phyloP scores from a whole-genome alignment of 2,888 invertebrate species.

The Leptothorax acervorum region DNA sequence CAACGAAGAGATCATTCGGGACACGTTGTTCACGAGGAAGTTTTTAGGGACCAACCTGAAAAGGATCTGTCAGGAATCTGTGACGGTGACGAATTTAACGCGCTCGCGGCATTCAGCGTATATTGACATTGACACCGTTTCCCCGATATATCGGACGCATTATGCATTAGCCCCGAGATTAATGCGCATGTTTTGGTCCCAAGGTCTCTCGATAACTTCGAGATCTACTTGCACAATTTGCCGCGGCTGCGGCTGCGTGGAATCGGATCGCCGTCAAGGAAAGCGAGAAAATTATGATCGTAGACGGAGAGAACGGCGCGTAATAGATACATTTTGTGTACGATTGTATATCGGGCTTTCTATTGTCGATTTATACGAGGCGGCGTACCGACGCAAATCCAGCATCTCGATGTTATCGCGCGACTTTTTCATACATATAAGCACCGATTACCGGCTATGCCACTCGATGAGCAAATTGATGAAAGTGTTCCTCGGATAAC shows the following conservation, averaged over 20 bases:
- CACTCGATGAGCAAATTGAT: background rate
- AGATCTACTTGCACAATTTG: slow-evolving; percentile 43
- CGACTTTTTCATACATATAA: background rate
- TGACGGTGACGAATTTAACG: background rate
- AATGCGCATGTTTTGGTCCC: slow-evolving; percentile 43
- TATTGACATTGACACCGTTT: slow-evolving; percentile 70
- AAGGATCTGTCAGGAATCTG: background rate
- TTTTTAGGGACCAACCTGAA: background rate
- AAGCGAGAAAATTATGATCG: slow-evolving; percentile 52
- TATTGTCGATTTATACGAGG: slow-evolving; percentile 20
- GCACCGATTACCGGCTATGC: background rate
- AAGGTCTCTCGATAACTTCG: slow-evolving; percentile 60
- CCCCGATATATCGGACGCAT: slow-evolving; percentile 47
- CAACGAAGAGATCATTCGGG: background rate
- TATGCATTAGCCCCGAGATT: slow-evolving; percentile 46
- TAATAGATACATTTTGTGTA: slow-evolving; percentile 24
- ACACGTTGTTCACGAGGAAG: background rate
- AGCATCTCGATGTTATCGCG: slow-evolving; percentile 27
- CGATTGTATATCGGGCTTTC: background rate
- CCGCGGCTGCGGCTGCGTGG: slow-evolving; percentile 43
- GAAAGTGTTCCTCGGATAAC: background rate
- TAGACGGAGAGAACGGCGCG: slow-evolving; percentile 41
- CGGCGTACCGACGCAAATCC: background rate
- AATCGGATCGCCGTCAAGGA: slow-evolving; percentile 70
- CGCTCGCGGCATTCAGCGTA: slow-evolving; percentile 34